These are phyloP conservation scores for Laspeyria flexula DNA, from an alignment of 2,888 invertebrate species.

Conservation along the genomic window DNA sequence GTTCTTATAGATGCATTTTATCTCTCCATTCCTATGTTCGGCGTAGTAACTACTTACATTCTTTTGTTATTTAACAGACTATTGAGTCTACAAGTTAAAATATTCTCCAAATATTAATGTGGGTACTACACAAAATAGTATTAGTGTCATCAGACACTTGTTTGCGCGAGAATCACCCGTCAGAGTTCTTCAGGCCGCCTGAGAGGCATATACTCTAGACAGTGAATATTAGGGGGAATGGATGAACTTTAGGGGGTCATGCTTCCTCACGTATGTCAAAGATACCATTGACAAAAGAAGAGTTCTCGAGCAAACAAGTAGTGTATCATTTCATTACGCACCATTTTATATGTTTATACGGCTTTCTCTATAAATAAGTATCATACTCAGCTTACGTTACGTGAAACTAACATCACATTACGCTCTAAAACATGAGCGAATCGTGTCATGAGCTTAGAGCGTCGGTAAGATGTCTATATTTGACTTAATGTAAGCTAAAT, in stretches of 20 bases:
- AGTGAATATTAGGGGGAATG: too few relatives aligned
- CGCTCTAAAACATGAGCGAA: too few relatives aligned
- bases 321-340: constrained; percentile 35
- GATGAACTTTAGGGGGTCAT: too few relatives aligned
- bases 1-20: constrained; percentile 36
- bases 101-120: constrained; percentile 17
- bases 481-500: constrained; percentile 31
- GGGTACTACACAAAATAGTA: constrained; percentile 7
- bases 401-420: neutral
- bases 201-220: too few relatives aligned
- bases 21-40: constrained; percentile 42
- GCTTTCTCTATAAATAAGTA: constrained; percentile 40
- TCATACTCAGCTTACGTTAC: constrained; percentile 26
- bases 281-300: too few relatives aligned
- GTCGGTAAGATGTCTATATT: neutral
- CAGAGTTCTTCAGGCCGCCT: neutral
- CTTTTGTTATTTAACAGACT: constrained; percentile 1
- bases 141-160: constrained; percentile 9
- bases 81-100: too few relatives aligned
- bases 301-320: constrained; percentile 41
- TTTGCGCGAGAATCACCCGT: constrained; percentile 7
- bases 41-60: constrained; percentile 22
- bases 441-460: too few relatives aligned
- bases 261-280: too few relatives aligned
- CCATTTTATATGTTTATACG: constrained; percentile 50